Conservation (phyloP, 2,888 invertebrate species). For the Notocelia uddmanniana region DNA sequence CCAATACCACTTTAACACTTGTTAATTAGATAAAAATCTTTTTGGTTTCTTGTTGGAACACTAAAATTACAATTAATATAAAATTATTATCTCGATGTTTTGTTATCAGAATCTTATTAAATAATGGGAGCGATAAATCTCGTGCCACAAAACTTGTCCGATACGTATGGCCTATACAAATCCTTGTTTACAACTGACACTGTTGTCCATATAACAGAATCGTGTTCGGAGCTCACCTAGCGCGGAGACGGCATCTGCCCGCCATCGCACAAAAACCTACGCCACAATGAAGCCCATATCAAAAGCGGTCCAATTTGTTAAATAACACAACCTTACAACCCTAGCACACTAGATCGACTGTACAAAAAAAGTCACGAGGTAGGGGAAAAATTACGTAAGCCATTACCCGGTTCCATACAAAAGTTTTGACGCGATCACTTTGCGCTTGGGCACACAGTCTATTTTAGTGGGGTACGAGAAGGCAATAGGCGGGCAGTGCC, state of each 20-base stretch:
- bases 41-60: constrained; percentile 76
- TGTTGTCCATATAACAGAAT: constrained; percentile 80
- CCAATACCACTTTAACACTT: constrained; percentile 68
- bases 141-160: constrained; percentile 72
- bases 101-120: constrained; percentile 60
- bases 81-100: constrained; percentile 56
- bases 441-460: constrained; percentile 86
- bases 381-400: constrained; percentile 85
- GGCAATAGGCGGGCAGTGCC: constrained; percentile 65
- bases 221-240: constrained; percentile 75
- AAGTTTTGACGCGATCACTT: constrained; percentile 85
- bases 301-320: constrained; percentile 73
- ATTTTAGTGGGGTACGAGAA: constrained; percentile 83
- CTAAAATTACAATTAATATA: constrained; percentile 50
- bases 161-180: constrained; percentile 85
- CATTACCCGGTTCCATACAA: constrained; percentile 82
- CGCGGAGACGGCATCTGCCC: constrained; percentile 76
- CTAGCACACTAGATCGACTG: constrained; percentile 79
- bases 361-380: constrained; percentile 82
- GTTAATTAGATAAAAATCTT: constrained; percentile 65
- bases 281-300: constrained; percentile 73
- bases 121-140: constrained; percentile 65
- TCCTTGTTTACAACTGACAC: constrained; percentile 86
- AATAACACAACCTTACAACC: constrained; percentile 81
- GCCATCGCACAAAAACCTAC: constrained; percentile 68